Conservation (phyloP, 2,888 invertebrate genomes). For the Apodemia duryi region DNA sequence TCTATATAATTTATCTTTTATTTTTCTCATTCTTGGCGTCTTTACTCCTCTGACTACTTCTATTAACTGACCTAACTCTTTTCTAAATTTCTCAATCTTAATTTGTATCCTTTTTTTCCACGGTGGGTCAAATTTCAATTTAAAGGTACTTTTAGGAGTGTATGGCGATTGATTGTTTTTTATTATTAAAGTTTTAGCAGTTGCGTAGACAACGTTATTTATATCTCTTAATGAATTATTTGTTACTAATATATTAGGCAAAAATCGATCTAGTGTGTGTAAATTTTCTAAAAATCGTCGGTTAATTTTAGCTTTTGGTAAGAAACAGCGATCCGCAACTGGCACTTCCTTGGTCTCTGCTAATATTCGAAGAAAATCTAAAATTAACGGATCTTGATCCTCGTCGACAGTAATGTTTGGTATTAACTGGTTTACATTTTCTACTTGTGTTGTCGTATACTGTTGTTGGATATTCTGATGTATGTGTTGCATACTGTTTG, state of each 20-base stretch:
- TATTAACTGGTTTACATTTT: not conserved
- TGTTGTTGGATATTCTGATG: too few relatives aligned
- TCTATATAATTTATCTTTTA: too few relatives aligned
- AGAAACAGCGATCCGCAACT: not conserved
- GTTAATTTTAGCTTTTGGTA: not conserved
- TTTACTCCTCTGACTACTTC: conserved; percentile 18
- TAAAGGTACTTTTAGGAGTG: not conserved
- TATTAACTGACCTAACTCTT: conserved; percentile 12
- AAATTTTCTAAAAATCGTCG: not conserved
- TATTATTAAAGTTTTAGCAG: not conserved
- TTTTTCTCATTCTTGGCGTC: conserved; percentile 13
- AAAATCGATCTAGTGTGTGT: not conserved
- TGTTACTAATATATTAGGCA: not conserved
- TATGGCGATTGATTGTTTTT: not conserved
- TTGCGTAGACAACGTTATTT: not conserved
- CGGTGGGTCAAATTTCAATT: not conserved
- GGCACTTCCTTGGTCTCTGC: not conserved
- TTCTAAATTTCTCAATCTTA: not conserved
- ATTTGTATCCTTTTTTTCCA: not conserved
- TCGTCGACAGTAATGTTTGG: not conserved
- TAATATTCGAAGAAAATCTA: not conserved
- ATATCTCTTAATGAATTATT: not conserved
- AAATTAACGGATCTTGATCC: not conserved
- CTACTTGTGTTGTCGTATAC: too few relatives aligned
- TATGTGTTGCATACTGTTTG: too few relatives aligned